A percentile compares a stretch with the other conserved stretches of the same genome.
phyloP scores from a whole-genome alignment of 2,888 invertebrate genomes.

The Acleris laterana region DNA sequence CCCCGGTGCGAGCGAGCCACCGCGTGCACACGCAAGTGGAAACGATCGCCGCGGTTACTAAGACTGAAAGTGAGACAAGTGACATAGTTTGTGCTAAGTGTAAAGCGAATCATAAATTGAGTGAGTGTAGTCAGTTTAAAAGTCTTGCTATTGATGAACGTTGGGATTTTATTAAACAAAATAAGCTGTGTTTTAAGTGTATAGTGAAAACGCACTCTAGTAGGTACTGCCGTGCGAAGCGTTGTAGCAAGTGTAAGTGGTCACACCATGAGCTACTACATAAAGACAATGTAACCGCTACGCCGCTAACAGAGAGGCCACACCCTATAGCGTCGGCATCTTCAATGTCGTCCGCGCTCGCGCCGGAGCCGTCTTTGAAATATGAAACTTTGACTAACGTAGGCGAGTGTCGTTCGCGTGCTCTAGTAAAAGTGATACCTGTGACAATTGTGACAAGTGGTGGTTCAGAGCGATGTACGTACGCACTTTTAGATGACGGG shows the following conservation, averaged over 20 bases:
- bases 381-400: slow-evolving; percentile 13
- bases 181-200: slow-evolving; percentile 7
- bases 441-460: neutral
- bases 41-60: neutral
- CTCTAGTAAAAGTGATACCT: too few relatives aligned
- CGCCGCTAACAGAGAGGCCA: too few relatives aligned
- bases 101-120: slow-evolving; percentile 1
- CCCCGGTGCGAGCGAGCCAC: too few relatives aligned
- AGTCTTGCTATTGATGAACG: slow-evolving; percentile 5
- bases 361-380: neutral
- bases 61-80: neutral
- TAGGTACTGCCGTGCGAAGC: slow-evolving; percentile 13
- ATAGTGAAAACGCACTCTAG: slow-evolving; percentile 6
- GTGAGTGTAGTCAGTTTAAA: neutral
- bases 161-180: slow-evolving; percentile 2
- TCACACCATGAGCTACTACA: slow-evolving; percentile 12
- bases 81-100: neutral
- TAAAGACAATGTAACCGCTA: neutral
- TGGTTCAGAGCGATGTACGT: slow-evolving; percentile 1
- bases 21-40: slow-evolving; percentile 2
- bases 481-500: slow-evolving; percentile 15
- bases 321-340: neutral
- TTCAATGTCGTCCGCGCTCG: neutral
- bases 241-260: slow-evolving; percentile 6
- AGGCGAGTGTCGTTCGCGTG: too few relatives aligned